These are phyloP conservation scores for Polymixis flavicincta DNA, from an alignment of 2,888 invertebrate species.

Conservation along the genomic window DNA sequence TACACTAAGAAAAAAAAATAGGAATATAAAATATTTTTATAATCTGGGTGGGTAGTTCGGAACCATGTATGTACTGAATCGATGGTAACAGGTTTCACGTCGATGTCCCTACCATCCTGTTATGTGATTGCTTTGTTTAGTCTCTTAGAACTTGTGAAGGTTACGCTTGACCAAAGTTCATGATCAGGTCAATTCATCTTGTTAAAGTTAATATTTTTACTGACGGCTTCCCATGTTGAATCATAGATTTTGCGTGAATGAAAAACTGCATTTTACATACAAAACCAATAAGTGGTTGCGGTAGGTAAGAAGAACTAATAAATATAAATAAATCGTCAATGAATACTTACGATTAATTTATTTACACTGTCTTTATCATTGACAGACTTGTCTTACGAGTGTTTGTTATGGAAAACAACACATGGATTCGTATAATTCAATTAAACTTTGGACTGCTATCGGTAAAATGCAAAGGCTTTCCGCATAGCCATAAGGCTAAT, in stretches of 20 bases:
- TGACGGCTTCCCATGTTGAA: slow-evolving; percentile 8
- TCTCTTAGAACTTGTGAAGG: background rate
- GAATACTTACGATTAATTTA: background rate
- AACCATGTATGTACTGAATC: too few relatives aligned
- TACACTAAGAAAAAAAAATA: too few relatives aligned
- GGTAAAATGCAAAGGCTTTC: background rate
- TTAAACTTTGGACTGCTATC: background rate
- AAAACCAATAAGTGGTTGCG: background rate
- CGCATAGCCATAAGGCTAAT: background rate
- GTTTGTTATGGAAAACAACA: background rate
- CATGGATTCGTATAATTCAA: background rate
- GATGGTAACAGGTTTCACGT: too few relatives aligned
- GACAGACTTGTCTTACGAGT: background rate
- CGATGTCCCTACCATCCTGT: background rate
- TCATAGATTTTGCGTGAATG: slow-evolving; percentile 5
- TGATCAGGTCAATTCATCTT: slow-evolving; percentile 31
- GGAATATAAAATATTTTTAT: too few relatives aligned
- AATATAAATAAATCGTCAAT: background rate
- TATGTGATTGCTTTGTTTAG: background rate
- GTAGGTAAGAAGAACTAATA: background rate
- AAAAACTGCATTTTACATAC: slow-evolving; percentile 44
- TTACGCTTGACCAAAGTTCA: slow-evolving; percentile 31
- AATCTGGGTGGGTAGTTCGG: too few relatives aligned
- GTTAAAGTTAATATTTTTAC: slow-evolving; percentile 6
- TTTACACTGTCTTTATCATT: background rate